Evolutionary conservation across 2,888 invertebrate species (phyloP).

Genomic region (Ditula angustiorana): DNA sequence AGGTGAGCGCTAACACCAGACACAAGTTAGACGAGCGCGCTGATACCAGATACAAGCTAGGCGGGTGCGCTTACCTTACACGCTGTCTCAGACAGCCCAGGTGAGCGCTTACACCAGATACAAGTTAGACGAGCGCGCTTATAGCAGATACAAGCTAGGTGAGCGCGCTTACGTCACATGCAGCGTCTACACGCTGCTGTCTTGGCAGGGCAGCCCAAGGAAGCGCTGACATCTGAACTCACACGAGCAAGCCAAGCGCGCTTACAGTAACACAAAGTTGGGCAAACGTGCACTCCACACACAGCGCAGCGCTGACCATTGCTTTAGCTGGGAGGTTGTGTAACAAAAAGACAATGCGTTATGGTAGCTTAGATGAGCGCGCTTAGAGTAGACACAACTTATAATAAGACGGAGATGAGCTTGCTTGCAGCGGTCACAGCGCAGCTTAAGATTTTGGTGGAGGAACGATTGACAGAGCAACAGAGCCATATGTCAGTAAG

Average conservation of each 20-base stretch:
- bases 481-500: no score
- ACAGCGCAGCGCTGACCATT: no score
- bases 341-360: no score
- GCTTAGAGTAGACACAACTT: neutral
- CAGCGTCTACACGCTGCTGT: neutral
- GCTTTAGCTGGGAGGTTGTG: no score
- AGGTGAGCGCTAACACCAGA: neutral
- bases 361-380: no score
- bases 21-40: neutral
- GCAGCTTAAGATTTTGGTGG: no score
- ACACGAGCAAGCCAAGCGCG: neutral
- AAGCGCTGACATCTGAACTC: no score
- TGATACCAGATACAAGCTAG: neutral
- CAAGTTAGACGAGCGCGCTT: no score
- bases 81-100: slow-evolving; percentile 67
- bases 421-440: no score
- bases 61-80: neutral
- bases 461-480: no score
- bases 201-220: neutral
- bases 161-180: neutral
- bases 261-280: neutral
- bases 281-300: neutral
- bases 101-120: neutral
- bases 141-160: no score
- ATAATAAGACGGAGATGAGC: no score